Conservation (phyloP, 2,797 vertebrate genomes). For the Anabas testudineus region DNA sequence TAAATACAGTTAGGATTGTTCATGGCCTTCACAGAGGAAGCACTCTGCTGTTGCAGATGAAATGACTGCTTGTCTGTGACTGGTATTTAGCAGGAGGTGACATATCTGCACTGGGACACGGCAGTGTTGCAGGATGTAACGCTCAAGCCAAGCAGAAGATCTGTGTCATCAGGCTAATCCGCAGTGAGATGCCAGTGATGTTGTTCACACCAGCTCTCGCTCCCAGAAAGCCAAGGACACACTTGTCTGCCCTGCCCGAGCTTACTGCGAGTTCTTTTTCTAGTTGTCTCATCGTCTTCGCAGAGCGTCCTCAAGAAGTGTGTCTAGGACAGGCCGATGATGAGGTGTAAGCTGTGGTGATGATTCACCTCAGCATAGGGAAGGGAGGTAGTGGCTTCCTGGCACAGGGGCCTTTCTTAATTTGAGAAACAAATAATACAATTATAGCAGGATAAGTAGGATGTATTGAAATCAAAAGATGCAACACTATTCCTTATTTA, state of each 20-base stretch:
- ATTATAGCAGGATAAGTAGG: too few species aligned
- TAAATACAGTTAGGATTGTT: slow-evolving; percentile 19
- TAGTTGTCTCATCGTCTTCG: background rate
- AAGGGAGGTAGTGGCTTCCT: background rate
- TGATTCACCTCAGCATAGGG: background rate
- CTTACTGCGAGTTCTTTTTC: slow-evolving; percentile 6
- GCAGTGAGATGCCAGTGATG: slow-evolving; percentile 43
- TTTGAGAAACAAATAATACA: too few species aligned
- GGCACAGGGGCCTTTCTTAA: too few species aligned
- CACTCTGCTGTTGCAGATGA: slow-evolving; percentile 19
- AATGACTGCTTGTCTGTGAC: slow-evolving; percentile 41
- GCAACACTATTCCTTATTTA: too few species aligned
- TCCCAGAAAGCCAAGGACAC: slow-evolving; percentile 50
- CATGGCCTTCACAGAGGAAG: slow-evolving; percentile 7
- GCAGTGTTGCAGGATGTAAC: slow-evolving; percentile 46
- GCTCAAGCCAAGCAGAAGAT: slow-evolving; percentile 59
- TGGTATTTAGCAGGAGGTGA: slow-evolving; percentile 71
- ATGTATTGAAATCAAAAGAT: too few species aligned
- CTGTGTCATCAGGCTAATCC: slow-evolving; percentile 67
- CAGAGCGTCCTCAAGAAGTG: background rate
- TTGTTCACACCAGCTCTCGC: slow-evolving; percentile 49
- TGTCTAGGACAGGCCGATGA: background rate
- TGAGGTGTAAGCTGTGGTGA: background rate
- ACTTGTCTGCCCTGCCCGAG: background rate
- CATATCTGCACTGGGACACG: slow-evolving; percentile 61